Evolutionary conservation across 2,888 invertebrate species (phyloP).

Genomic region (Lacanobia wlatinum): DNA sequence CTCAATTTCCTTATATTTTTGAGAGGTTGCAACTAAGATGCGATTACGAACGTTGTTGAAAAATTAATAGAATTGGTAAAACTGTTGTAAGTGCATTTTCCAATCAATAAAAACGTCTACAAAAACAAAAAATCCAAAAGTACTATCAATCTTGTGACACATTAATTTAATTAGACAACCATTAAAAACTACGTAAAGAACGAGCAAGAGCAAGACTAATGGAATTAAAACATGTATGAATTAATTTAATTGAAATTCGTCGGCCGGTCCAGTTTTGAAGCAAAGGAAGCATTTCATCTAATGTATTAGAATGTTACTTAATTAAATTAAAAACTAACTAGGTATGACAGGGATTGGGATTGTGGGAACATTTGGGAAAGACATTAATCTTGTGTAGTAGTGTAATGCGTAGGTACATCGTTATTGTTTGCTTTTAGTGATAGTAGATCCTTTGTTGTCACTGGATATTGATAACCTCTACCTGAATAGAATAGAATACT

Average conservation of each 20-base stretch:
- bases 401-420: background rate
- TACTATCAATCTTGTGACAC: slow-evolving; percentile 1
- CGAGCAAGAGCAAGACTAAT: slow-evolving; percentile 29
- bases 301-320: slow-evolving; percentile 47
- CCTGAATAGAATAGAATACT: too few species aligned
- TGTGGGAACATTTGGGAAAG: slow-evolving; percentile 42
- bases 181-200: slow-evolving; percentile 18
- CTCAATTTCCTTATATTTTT: too few species aligned
- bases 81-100: too few species aligned
- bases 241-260: slow-evolving; percentile 48
- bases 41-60: too few species aligned
- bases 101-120: too few species aligned
- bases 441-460: slow-evolving; percentile 1
- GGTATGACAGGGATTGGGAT: slow-evolving; percentile 29
- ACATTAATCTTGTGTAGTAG: slow-evolving; percentile 33
- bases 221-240: slow-evolving; percentile 31
- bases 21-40: too few species aligned
- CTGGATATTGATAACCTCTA: background rate
- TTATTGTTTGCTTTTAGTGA: slow-evolving; percentile 26
- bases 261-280: slow-evolving; percentile 19
- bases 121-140: too few species aligned
- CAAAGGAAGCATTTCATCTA: slow-evolving; percentile 41
- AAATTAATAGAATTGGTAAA: too few species aligned
- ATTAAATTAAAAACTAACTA: slow-evolving; percentile 50
- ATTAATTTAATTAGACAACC: slow-evolving; percentile 25